These are phyloP conservation scores for Tetheella fluctuosa DNA, from an alignment of 2,888 invertebrate genomes.

Conservation along the genomic window DNA sequence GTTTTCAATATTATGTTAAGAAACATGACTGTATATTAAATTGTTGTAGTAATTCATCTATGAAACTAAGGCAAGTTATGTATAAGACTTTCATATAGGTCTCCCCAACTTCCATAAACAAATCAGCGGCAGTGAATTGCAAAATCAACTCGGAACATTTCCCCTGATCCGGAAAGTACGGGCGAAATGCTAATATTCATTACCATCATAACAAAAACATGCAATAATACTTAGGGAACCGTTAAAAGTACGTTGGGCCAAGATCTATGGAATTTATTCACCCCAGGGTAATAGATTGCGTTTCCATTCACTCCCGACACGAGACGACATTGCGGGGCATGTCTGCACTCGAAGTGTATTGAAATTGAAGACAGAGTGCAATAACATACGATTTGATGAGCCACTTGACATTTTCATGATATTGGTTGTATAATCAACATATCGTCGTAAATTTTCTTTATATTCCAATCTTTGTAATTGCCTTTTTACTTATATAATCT, in stretches of 20 bases:
- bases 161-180: constrained; percentile 2
- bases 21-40: no score
- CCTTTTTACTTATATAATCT: no score
- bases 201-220: constrained; percentile 60
- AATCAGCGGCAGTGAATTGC: background rate
- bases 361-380: constrained; percentile 38
- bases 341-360: constrained; percentile 49
- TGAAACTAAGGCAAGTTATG: background rate
- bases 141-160: constrained; percentile 4
- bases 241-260: constrained; percentile 65
- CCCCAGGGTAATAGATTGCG: constrained; percentile 54
- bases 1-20: no score
- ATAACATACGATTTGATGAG: constrained; percentile 36
- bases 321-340: constrained; percentile 27
- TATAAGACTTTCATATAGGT: background rate
- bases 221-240: constrained; percentile 56
- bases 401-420: constrained; percentile 23
- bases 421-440: constrained; percentile 1
- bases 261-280: constrained; percentile 66
- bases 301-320: constrained; percentile 55
- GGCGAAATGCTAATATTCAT: constrained; percentile 36
- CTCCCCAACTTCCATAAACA: background rate
- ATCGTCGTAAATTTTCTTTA: background rate
- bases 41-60: no score
- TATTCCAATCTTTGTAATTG: background rate